Evolutionary conservation across 2,888 invertebrate species (phyloP), one percentile per base, ranked within the genome.

Genomic region (Cyrtodaria siliqua): DNA sequence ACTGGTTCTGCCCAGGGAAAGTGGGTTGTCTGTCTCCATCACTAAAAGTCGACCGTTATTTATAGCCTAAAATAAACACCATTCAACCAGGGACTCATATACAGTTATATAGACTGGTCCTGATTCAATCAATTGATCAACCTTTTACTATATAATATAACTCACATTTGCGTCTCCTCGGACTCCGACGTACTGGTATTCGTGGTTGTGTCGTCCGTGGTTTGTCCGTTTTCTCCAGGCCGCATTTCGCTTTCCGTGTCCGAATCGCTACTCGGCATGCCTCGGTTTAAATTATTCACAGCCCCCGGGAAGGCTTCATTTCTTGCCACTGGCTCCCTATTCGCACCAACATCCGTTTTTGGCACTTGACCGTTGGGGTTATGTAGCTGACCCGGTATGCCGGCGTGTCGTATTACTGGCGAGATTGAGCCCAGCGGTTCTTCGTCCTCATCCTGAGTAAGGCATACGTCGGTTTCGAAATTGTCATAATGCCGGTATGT

Each of bases 151-250:
- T n/a, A 2, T 16, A 55, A 8, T 26, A 57, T 18, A 14, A 70
- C 81, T 84, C 74, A 85, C 85, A 85, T 85, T 81, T 85, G 85
- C 18, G 85, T 85, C 56, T 85, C 85, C 59, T 85, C 85, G n/a
- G 85, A 85, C 55, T 85, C 85, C 0, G 85, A 85, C 27, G 77
- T 78, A 23, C 83, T 84, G 23, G 83, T 85, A 33, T 33, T 33
- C 38, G 83, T 83, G 3, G 79, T 84, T 16, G 79, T 80, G 53
- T 78, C 85, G 66, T 80, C 81, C 24, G 83, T 84, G 14, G 63
- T 74, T 50, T 80, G 82, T 23, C 77, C 83, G 18, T 70, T 70
- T 2, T 59, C 60, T 26, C 69, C 77, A 50, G 76, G 62, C 33
- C 70, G 55, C 61, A 72, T 42, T 44, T 85, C 85, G 16, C 69